Evolutionary conservation across 2,797 vertebrate genomes (phyloP), one percentile per base, ranked within the genome.

Genomic region (Morus bassanus): DNA sequence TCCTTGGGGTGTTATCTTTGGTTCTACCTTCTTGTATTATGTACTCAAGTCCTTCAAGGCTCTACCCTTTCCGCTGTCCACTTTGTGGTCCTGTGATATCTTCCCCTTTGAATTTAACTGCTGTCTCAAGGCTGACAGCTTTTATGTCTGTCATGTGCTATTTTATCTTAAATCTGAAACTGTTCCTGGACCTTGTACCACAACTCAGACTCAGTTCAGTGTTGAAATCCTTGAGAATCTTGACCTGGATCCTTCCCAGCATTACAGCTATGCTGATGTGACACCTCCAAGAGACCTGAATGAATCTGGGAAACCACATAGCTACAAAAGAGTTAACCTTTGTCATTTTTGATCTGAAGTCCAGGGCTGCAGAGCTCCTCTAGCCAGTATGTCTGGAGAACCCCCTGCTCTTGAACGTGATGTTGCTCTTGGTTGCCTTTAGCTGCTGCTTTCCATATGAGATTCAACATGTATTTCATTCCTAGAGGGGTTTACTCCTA

Each of bases 401-500:
- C 60, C 46, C 41, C 31, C 24, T 90, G 39, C 64, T 84, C 45
- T n/a, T 89, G 46, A 73, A 9, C 56, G 45, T 53, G 41, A 6
- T 88, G 28, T 46, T 69, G 21, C 25, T 69, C 51, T 94, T 86
- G 24, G 14, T 82, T 95, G n/a, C 59, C 54, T 85, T 68, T 51
- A 81, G n/a, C 46, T 0, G 1, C 45, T 83, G n/a, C n/a, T 91
- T 86, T 27, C n/a, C 15, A 6, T 39, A 37, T 57, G 11, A 89
- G 63, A 48, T 74, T 50, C 54, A 79, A 7, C 88, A 77, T 86
- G 19, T 80, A 51, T 82, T 91, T 94, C 30, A 18, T 69, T 90
- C 61, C 64, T 64, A 19, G 57, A 89, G 30, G 14, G 7, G 5
- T 93, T 96, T 96, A 69, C 91, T 97, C 78, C 75, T 65, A 93